Evolutionary conservation across 2,888 invertebrate genomes (phyloP).

Genomic region (Aproaerema taeniolella): DNA sequence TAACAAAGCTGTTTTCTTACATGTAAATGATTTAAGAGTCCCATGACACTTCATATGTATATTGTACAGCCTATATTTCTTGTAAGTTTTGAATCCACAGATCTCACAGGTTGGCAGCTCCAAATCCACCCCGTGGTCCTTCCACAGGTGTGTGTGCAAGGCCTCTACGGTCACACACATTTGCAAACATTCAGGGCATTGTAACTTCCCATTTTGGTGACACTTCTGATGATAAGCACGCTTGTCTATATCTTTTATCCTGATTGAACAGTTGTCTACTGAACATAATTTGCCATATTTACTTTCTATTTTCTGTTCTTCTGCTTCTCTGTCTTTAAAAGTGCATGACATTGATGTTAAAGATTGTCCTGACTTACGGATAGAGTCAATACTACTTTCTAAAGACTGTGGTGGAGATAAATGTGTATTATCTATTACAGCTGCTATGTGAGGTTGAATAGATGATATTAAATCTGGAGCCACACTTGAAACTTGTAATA

Average conservation of each 20-base stretch:
- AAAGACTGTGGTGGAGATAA: constrained; percentile 28
- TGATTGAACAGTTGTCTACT: constrained; percentile 73
- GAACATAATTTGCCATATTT: constrained; percentile 60
- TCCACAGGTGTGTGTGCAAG: constrained; percentile 89
- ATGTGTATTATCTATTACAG: constrained; percentile 27
- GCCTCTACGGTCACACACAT: constrained; percentile 78
- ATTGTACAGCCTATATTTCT: constrained; percentile 82
- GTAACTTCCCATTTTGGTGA: constrained; percentile 67
- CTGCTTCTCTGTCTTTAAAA: constrained; percentile 20
- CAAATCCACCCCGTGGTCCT: constrained; percentile 85
- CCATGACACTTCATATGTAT: constrained; percentile 87
- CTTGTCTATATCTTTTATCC: constrained; percentile 76
- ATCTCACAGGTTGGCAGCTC: constrained; percentile 86
- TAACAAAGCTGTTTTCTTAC: constrained; percentile 39
- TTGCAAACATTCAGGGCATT: constrained; percentile 83
- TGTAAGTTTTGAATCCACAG: constrained; percentile 85
- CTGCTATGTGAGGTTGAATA: constrained; percentile 38
- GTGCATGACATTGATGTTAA: constrained; percentile 17
- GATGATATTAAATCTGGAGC: constrained; percentile 68
- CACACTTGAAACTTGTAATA: constrained; percentile 55
- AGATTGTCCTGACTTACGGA: constrained; percentile 25
- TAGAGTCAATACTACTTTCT: constrained; percentile 23
- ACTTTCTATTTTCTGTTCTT: constrained; percentile 25
- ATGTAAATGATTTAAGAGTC: constrained; percentile 78
- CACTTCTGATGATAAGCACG: constrained; percentile 81